Percentiles rank a stretch among this genome's conserved stretches.
Conservation (phyloP, 1,140 invertebrate genomes). For the Cherax quadricarinatus region DNA sequence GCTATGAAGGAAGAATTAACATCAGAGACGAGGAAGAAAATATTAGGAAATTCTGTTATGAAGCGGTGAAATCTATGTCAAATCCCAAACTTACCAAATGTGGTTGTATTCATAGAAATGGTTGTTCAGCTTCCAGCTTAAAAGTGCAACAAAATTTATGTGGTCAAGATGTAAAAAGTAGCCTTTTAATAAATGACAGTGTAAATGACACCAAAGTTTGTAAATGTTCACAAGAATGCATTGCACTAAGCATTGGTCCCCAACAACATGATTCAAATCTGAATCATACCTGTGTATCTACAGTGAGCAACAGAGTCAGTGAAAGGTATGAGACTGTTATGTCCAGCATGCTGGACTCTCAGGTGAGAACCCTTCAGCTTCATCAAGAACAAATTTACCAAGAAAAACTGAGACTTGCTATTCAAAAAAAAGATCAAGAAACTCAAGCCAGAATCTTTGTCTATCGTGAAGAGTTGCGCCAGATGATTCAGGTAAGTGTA, state of each 20-base stretch:
- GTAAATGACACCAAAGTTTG: background rate
- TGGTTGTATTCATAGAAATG: background rate
- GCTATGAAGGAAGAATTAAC: conserved; percentile 30
- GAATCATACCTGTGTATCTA: conserved; percentile 4
- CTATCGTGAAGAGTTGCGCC: conserved; percentile 42
- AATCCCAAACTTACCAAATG: background rate
- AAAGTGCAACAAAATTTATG: background rate
- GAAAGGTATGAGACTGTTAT: conserved; percentile 39
- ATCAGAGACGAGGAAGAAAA: conserved; percentile 27
- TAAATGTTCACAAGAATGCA: conserved; percentile 6
- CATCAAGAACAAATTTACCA: conserved; percentile 49
- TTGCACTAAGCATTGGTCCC: background rate
- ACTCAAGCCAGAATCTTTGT: conserved; percentile 13
- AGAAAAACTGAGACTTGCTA: conserved; percentile 39
- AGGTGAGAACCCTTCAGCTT: conserved; percentile 31
- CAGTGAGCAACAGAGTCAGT: conserved; percentile 8
- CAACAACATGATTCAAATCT: background rate
- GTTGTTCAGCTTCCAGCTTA: background rate
- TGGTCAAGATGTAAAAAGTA: background rate
- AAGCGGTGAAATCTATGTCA: background rate
- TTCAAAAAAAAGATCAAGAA: conserved; percentile 56
- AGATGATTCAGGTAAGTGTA: conserved; percentile 43
- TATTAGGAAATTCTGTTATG: background rate
- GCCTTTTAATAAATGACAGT: background rate
- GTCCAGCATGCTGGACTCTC: conserved; percentile 27